phyloP scores from a whole-genome alignment of 2,888 invertebrate genomes.

The Venusia cambrica region DNA sequence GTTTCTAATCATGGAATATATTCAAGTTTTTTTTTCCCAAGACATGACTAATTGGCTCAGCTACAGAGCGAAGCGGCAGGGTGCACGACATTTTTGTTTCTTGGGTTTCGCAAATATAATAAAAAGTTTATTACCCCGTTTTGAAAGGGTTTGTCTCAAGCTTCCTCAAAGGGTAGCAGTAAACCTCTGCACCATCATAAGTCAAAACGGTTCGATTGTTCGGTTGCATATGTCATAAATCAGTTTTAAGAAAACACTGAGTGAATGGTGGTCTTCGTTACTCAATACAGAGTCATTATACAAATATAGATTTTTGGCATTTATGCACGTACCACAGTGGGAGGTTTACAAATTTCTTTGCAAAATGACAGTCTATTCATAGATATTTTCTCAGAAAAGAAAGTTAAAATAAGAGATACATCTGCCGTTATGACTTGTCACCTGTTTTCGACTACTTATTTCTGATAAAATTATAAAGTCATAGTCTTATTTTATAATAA shows the following conservation, averaged over 20 bases:
- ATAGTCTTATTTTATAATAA: conserved; percentile 7
- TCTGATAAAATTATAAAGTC: conserved; percentile 10
- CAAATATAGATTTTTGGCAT: conserved; percentile 78
- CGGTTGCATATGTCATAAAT: conserved; percentile 76
- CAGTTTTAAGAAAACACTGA: conserved; percentile 63
- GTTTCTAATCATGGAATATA: conserved; percentile 57
- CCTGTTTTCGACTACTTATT: conserved; percentile 44
- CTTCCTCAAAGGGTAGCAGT: conserved; percentile 69
- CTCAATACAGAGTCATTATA: conserved; percentile 77
- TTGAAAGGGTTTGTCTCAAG: conserved; percentile 73
- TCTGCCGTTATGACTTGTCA: conserved; percentile 51
- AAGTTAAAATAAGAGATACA: conserved; percentile 52
- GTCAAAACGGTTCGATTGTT: conserved; percentile 72
- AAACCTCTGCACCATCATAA: conserved; percentile 60
- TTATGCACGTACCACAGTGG: conserved; percentile 76
- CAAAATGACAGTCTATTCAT: conserved; percentile 51
- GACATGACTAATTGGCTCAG: conserved; percentile 72
- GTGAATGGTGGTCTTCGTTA: conserved; percentile 65
- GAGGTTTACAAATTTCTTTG: conserved; percentile 62
- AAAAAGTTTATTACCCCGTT: conserved; percentile 78
- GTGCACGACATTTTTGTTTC: conserved; percentile 61
- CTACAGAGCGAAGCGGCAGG: conserved; percentile 58
- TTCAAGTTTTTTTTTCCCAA: conserved; percentile 55
- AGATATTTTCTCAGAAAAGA: conserved; percentile 66
- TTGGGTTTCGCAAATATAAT: conserved; percentile 74